These are phyloP conservation scores for Exaiptasia diaphana DNA, from an alignment of 64 coral and sea anemone genomes.

Conservation along the genomic window DNA sequence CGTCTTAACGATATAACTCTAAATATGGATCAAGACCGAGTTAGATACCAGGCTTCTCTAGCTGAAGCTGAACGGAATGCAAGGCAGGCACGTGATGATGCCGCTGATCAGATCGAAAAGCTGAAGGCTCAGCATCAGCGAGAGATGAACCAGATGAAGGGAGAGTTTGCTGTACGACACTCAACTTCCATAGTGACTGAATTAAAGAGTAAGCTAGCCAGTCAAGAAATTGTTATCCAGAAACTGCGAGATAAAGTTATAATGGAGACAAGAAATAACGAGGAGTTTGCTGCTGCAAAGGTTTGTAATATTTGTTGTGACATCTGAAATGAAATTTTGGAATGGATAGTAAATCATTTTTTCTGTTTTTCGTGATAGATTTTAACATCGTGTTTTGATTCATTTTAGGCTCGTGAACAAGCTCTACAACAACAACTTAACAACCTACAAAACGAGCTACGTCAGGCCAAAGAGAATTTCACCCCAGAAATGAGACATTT, in stretches of 20 bases:
- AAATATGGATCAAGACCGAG: conserved; percentile 83
- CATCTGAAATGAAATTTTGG: too few species aligned
- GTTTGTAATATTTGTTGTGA: conserved; percentile 7
- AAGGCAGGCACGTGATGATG: conserved; percentile 71
- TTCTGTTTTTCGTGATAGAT: not conserved
- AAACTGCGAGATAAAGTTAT: conserved; percentile 81
- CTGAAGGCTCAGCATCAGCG: conserved; percentile 62
- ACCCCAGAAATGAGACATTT: conserved; percentile 96
- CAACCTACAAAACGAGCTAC: conserved; percentile 68
- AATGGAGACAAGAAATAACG: conserved; percentile 33
- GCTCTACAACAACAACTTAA: conserved; percentile 78
- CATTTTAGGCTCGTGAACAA: conserved; percentile 72
- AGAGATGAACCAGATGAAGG: conserved; percentile 70
- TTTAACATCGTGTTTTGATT: not conserved
- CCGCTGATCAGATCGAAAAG: conserved; percentile 83
- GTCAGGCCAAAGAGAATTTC: conserved; percentile 71
- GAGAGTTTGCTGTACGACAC: conserved; percentile 67
- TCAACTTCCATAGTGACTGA: conserved; percentile 75
- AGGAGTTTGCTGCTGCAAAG: conserved; percentile 57
- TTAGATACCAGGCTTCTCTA: conserved; percentile 82
- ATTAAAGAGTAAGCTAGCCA: conserved; percentile 75
- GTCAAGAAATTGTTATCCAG: conserved; percentile 84
- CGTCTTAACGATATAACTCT: conserved; percentile 56
- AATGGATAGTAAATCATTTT: not conserved
- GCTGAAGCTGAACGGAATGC: conserved; percentile 77